phyloP scores from a whole-genome alignment of 2,113 vertebrate genomes.

The Caranx ignobilis region DNA sequence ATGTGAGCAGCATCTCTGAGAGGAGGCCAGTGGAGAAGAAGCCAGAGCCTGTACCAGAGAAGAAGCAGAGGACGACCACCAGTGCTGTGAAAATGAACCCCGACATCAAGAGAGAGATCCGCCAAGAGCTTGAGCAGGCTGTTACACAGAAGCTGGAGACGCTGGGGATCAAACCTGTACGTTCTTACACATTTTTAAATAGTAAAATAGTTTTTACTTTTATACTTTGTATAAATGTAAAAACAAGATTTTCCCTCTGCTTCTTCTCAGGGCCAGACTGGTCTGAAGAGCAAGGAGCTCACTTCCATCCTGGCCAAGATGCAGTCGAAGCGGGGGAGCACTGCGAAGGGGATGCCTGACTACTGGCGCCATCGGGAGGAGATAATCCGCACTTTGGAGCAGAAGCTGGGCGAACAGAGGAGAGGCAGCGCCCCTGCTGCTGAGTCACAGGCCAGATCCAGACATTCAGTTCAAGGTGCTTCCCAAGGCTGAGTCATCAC shows the following conservation, averaged over 20 bases:
- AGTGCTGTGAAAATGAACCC: conserved; percentile 83
- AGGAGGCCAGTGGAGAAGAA: conserved; percentile 67
- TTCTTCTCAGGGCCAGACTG: conserved; percentile 60
- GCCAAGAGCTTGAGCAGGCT: conserved; percentile 85
- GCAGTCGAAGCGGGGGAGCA: conserved; percentile 49
- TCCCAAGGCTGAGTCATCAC: conserved; percentile 24
- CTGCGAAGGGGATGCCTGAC: conserved; percentile 50
- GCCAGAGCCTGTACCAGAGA: conserved; percentile 51
- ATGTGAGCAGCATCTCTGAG: conserved; percentile 79
- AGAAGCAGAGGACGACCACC: conserved; percentile 46
- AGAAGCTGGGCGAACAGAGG: conserved; percentile 52
- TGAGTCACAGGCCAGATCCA: conserved; percentile 50
- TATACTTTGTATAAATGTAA: background rate
- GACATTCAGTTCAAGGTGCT: conserved; percentile 68
- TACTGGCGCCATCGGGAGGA: conserved; percentile 70
- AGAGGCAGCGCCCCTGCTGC: conserved; percentile 38
- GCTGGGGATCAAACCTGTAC: conserved; percentile 88
- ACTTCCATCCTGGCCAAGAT: conserved; percentile 58
- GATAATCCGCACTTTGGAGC: conserved; percentile 49
- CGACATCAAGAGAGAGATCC: conserved; percentile 86
- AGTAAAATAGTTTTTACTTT: too few relatives aligned
- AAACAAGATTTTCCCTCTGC: background rate
- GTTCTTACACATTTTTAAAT: conserved; percentile 30
- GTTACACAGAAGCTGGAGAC: conserved; percentile 87
- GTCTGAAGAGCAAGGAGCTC: conserved; percentile 68